A percentile compares a stretch with the other conserved stretches of the same genome.
These are phyloP conservation scores for Phasianus colchicus DNA, from an alignment of 2,113 vertebrate genomes.

Conservation along the genomic window DNA sequence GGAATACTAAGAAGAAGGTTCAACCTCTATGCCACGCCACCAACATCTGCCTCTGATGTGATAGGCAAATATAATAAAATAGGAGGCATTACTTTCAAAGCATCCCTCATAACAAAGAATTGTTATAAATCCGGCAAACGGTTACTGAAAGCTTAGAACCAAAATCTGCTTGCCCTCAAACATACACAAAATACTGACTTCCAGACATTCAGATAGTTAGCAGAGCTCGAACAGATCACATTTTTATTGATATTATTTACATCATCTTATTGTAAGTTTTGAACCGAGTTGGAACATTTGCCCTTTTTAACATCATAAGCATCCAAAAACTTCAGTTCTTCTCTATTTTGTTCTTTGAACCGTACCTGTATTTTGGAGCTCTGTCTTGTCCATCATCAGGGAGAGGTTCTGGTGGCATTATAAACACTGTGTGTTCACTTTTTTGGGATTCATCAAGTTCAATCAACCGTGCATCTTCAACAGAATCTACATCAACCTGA, in stretches of 20 bases:
- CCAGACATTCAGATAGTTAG: neutral
- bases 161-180: neutral
- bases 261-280: neutral
- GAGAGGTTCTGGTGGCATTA: conserved; percentile 91
- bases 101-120: neutral
- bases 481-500: conserved; percentile 89
- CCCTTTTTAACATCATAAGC: neutral
- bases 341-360: neutral
- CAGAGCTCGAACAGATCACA: neutral
- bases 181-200: neutral
- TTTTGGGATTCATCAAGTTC: conserved; percentile 97
- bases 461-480: conserved; percentile 90
- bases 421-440: conserved; percentile 96
- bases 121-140: neutral
- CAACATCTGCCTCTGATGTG: neutral
- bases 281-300: neutral
- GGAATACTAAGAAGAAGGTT: neutral
- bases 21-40: neutral
- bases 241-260: neutral
- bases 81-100: neutral
- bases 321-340: neutral
- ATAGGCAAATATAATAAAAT: neutral
- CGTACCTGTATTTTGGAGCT: conserved; percentile 85
- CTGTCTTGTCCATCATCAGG: conserved; percentile 80
- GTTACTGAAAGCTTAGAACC: neutral